Evolutionary conservation across 2,797 vertebrate species (phyloP).

Genomic region (Thripadectes ignobilis): DNA sequence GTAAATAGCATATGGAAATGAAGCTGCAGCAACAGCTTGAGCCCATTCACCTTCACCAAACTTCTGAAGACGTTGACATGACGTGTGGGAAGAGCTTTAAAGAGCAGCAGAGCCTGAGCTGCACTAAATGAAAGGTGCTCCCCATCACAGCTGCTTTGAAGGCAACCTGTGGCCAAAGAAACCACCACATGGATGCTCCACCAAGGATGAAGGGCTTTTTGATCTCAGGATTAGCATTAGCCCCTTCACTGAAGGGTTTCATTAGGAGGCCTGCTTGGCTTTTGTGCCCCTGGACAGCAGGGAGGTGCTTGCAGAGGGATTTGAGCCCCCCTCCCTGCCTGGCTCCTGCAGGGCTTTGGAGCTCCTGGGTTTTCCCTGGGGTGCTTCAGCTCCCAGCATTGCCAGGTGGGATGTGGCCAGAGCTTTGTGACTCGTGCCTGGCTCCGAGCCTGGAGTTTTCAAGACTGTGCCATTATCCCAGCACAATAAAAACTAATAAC

Average conservation of each 20-base stretch:
- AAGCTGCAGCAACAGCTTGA: not conserved
- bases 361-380: not conserved
- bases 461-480: not conserved
- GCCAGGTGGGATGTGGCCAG: not conserved
- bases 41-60: not conserved
- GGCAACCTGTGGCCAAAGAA: not conserved
- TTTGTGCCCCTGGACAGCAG: not conserved
- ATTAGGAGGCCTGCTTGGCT: not conserved
- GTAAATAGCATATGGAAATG: not conserved
- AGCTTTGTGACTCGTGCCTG: not conserved
- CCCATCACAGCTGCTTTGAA: not conserved
- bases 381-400: not conserved
- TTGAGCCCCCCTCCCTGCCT: not conserved
- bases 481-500: not conserved
- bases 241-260: not conserved
- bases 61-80: not conserved
- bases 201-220: not conserved
- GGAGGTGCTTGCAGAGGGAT: not conserved
- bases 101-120: not conserved
- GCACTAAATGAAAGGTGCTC: not conserved
- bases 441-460: not conserved
- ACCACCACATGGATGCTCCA: too few relatives aligned
- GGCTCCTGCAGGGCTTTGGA: not conserved
- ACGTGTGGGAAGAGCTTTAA: not conserved
- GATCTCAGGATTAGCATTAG: not conserved